Conservation (phyloP, 2,888 invertebrate species). For the Orthosia cruda region DNA sequence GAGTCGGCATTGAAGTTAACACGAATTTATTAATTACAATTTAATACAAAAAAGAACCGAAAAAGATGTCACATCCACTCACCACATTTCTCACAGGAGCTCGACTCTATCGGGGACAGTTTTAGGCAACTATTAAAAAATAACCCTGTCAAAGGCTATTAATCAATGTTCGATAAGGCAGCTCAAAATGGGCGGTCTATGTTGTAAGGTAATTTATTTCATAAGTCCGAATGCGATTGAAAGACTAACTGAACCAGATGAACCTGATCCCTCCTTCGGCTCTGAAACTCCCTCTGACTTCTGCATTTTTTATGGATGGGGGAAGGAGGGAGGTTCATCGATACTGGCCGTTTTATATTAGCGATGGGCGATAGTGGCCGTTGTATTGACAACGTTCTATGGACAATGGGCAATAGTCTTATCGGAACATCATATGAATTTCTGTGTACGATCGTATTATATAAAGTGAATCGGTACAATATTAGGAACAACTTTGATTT, state of each 20-base stretch:
- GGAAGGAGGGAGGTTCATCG: constrained; percentile 64
- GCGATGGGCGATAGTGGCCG: constrained; percentile 80
- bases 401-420: constrained; percentile 83
- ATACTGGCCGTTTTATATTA: constrained; percentile 77
- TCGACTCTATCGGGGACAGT: constrained; percentile 73
- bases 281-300: constrained; percentile 10
- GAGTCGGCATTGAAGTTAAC: not conserved
- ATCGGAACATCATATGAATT: constrained; percentile 75
- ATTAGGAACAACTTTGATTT: constrained; percentile 45
- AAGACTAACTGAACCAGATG: constrained; percentile 73
- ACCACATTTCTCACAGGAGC: constrained; percentile 53
- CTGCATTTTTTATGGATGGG: constrained; percentile 17
- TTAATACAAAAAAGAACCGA: constrained; percentile 3
- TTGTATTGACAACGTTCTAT: constrained; percentile 79
- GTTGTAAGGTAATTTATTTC: constrained; percentile 87
- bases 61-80: constrained; percentile 26
- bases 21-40: constrained; percentile 4
- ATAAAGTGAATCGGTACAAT: constrained; percentile 52
- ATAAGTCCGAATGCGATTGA: constrained; percentile 79
- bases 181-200: constrained; percentile 87
- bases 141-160: constrained; percentile 86
- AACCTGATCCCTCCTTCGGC: constrained; percentile 51
- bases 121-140: constrained; percentile 85
- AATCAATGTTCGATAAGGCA: constrained; percentile 89
- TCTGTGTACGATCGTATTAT: constrained; percentile 54